Evolutionary conservation across 2,113 vertebrate genomes (phyloP).

Genomic region (Lophochroa leadbeateri): DNA sequence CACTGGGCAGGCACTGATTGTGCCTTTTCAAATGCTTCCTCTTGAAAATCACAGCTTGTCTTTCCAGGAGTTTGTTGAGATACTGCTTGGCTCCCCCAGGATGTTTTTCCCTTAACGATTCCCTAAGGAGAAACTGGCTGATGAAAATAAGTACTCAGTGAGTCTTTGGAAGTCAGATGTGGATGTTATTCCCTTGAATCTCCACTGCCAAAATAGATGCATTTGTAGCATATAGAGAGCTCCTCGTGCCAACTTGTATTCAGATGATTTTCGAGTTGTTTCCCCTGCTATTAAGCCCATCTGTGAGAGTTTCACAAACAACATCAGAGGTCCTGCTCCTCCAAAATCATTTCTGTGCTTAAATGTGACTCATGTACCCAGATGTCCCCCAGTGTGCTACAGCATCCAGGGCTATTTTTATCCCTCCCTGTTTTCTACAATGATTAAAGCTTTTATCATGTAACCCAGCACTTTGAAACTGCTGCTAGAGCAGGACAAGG

Average conservation of each 20-base stretch:
- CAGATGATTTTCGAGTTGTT: neutral
- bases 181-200: neutral
- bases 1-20: neutral
- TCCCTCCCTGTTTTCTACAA: neutral
- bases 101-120: neutral
- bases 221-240: neutral
- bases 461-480: neutral
- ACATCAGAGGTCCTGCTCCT: neutral
- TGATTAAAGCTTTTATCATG: neutral
- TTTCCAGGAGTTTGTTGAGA: neutral
- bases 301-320: neutral
- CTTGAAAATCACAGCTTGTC: neutral
- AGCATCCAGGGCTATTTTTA: neutral
- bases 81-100: neutral
- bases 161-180: neutral
- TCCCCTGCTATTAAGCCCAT: neutral
- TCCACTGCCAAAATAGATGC: neutral
- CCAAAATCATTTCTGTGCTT: neutral
- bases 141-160: neutral
- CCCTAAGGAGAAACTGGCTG: neutral
- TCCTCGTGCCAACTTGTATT: neutral
- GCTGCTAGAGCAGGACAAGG: neutral
- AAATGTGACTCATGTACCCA: neutral
- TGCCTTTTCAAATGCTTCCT: neutral
- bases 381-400: neutral